Conservation (phyloP, 2,888 invertebrate species). For the Lepidocyrtinus sp. region DNA sequence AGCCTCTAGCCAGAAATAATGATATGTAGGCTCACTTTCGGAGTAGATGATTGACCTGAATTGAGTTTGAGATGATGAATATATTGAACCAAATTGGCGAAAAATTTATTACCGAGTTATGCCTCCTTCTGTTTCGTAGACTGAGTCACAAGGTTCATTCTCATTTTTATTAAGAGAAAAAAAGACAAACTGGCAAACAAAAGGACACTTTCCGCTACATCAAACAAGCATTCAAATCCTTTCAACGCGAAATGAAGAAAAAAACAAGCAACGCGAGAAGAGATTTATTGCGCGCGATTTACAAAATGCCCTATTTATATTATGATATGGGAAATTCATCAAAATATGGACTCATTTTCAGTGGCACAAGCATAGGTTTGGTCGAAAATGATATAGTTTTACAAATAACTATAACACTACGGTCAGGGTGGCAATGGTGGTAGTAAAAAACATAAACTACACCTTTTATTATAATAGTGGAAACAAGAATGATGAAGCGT, state of each 20-base stretch:
- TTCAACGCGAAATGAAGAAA: background rate
- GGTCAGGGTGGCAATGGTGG: constrained; percentile 16
- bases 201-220: constrained; percentile 25
- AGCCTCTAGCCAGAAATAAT: too few relatives aligned
- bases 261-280: constrained; percentile 8
- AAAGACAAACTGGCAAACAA: constrained; percentile 20
- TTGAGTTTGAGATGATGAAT: constrained; percentile 39
- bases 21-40: constrained; percentile 1
- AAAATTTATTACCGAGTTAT: constrained; percentile 37
- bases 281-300: constrained; percentile 16
- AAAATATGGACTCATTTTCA: constrained; percentile 4
- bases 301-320: constrained; percentile 20
- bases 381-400: background rate
- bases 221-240: constrained; percentile 4
- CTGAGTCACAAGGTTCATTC: constrained; percentile 25
- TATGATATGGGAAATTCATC: constrained; percentile 12
- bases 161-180: background rate
- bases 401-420: constrained; percentile 4
- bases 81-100: constrained; percentile 45
- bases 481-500: constrained; percentile 21
- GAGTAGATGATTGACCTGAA: constrained; percentile 48
- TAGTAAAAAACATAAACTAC: constrained; percentile 14
- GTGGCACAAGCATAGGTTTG: background rate
- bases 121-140: constrained; percentile 1
- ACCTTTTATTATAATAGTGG: constrained; percentile 9